Base-by-base conservation (phyloP, 2,797 vertebrate species). In the Siniperca scherzeri region DNA sequence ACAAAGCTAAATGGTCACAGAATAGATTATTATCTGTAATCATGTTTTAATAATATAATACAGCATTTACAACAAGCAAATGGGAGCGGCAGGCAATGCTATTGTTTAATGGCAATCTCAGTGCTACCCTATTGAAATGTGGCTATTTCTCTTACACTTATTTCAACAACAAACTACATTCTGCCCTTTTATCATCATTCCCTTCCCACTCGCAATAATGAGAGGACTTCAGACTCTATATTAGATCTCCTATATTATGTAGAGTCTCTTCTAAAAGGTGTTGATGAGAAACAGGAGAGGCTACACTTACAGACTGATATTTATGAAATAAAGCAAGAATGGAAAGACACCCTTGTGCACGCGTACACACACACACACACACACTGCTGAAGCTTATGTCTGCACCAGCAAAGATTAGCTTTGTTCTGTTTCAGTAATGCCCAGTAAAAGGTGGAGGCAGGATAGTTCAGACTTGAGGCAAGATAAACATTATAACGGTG, bases 41-140 rank as follows among this genome's bases (percentile, higher is more conserved):
- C n/a, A 56, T 36, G 44, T 83, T 53, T 74, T 44, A 36, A 56
- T 50, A 74, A 62, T 40, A 60, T n/a, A 21, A 69, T 7, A 57
- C 6, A 21, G n/a, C 2, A 46, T 86, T 60, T 62, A 64, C 52
- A 67, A 50, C 7, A 62, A 74, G 11, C 8, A 87, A 70, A 71
- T 70, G 14, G 21, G 13, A 77, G 44, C 27, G 46, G 7, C 25
- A 2, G 8, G 11, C 36, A 22, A 56, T 50, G 13, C 44, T 69
- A 38, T 76, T 7, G 38, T 70, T 75, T 77, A 71, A 81, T 75
- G 53, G 4, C 27, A 74, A 75, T 84, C 59, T 68, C 50, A 59
- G 3, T 59, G 55, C 33, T 57, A 44, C n/a, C 42, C 22, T 40
- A n/a, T 9, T 67, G 50, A 81, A 79, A 73, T 59, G n/a, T 48